phyloP scores from a whole-genome alignment of 1,140 invertebrate species.

The Camponotus vicinus region DNA sequence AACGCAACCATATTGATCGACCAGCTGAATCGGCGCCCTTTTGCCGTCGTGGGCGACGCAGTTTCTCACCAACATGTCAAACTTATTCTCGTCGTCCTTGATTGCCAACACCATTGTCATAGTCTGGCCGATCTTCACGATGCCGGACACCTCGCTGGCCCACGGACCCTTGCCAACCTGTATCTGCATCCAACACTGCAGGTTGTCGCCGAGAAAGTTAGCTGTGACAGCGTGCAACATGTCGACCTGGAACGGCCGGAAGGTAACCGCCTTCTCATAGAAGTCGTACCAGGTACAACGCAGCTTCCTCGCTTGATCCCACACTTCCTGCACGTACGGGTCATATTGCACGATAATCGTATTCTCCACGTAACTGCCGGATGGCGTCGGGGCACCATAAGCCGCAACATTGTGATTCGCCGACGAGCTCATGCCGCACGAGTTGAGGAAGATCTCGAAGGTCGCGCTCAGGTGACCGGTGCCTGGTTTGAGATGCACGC shows the following conservation, averaged over 20 bases:
- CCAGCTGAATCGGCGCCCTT: slow-evolving; percentile 95
- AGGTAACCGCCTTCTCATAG: slow-evolving; percentile 97
- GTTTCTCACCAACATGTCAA: slow-evolving; percentile 97
- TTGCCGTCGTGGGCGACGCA: slow-evolving; percentile 98
- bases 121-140: slow-evolving; percentile 97
- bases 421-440: slow-evolving; percentile 96
- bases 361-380: slow-evolving; percentile 97
- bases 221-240: slow-evolving; percentile 97
- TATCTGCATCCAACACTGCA: slow-evolving; percentile 98
- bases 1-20: slow-evolving; percentile 96
- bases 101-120: slow-evolving; percentile 98
- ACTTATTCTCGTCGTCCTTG: slow-evolving; percentile 98
- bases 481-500: slow-evolving; percentile 95
- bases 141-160: slow-evolving; percentile 97
- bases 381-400: slow-evolving; percentile 93
- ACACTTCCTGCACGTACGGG: slow-evolving; percentile 97
- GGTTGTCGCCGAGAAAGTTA: slow-evolving; percentile 97
- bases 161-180: slow-evolving; percentile 97
- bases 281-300: slow-evolving; percentile 98
- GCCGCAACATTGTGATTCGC: slow-evolving; percentile 93
- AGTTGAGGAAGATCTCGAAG: slow-evolving; percentile 96
- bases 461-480: slow-evolving; percentile 95
- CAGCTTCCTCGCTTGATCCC: slow-evolving; percentile 94
- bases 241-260: slow-evolving; percentile 97
- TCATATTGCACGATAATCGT: slow-evolving; percentile 98